Conservation (phyloP, 2,888 invertebrate species). For the Limnephilus auricula region DNA sequence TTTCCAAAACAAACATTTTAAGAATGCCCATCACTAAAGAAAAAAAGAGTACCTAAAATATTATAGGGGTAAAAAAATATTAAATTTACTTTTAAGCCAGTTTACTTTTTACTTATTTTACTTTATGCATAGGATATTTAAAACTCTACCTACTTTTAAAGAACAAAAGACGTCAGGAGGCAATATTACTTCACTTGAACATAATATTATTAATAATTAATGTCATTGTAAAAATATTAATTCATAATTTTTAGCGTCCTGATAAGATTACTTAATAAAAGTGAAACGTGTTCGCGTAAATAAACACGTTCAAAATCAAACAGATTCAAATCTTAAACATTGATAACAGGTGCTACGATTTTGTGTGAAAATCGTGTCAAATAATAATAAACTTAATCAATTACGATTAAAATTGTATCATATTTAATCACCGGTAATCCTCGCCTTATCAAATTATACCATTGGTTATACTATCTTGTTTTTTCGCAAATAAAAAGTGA, state of each 20-base stretch:
- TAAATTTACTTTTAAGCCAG: no score
- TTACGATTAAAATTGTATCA: background rate
- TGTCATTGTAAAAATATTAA: background rate
- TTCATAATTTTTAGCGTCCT: background rate
- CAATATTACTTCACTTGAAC: background rate
- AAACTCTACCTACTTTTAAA: background rate
- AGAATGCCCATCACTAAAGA: no score
- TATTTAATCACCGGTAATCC: background rate
- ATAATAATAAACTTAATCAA: background rate
- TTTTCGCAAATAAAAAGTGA: no score
- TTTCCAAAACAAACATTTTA: no score
- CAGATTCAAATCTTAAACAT: background rate
- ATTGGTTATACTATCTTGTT: no score
- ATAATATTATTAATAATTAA: background rate
- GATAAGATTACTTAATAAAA: background rate
- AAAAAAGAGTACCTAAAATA: no score
- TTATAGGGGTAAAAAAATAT: no score
- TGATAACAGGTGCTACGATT: background rate
- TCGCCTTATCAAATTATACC: background rate
- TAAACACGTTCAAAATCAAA: background rate
- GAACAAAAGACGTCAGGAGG: no score
- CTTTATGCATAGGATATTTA: no score
- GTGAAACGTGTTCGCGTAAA: background rate
- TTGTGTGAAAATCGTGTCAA: background rate
- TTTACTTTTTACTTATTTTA: no score